Evolutionary conservation across 2,797 vertebrate species (phyloP), one percentile per base, ranked within the genome.

Genomic region (Spheniscus humboldti): DNA sequence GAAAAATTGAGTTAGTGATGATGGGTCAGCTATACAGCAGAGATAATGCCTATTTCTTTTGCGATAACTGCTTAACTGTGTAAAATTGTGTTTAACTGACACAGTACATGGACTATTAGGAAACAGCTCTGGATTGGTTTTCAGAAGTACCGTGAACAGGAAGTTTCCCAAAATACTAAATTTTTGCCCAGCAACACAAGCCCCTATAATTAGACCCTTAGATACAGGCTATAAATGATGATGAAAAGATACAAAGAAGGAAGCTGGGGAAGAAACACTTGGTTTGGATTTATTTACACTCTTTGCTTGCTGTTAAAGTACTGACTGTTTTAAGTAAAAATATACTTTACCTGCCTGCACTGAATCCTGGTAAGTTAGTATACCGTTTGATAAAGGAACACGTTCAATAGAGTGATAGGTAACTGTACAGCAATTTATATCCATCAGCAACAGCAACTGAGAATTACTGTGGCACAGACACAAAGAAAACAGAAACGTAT

Each of bases 171-270:
- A 92, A 97, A 97, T 94, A 96, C 81, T 59, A 4, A 4, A 50
- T 96, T 92, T 96, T 94, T 91, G 92, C 96, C 76, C 94, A 96
- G 96, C 95, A 97, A 97, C 96, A 31, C 22, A 91, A 37, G 43
- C n/a, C 56, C 20, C 89, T 96, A 92, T 93, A 80, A 86, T 95
- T 87, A 94, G 95, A 86, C 35, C 13, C 77, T 90, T 73, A 81
- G 92, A 80, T 72, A 72, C 64, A 45, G 31, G 18, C 64, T 83
- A 57, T 83, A 75, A 88, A 48, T 48, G 71, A 83, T 41, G 55
- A 47, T 25, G 24, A 85, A 43, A 84, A 69, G 43, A 77, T 31
- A 71, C 50, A 52, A 82, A 90, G 69, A 53, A 90, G 39, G 48
- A 89, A 94, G 53, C 35, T 28, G 48, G 20, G 14, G 15, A 67